These are phyloP conservation scores for Machimus rusticus DNA, from an alignment of 2,888 invertebrate species.

Conservation along the genomic window DNA sequence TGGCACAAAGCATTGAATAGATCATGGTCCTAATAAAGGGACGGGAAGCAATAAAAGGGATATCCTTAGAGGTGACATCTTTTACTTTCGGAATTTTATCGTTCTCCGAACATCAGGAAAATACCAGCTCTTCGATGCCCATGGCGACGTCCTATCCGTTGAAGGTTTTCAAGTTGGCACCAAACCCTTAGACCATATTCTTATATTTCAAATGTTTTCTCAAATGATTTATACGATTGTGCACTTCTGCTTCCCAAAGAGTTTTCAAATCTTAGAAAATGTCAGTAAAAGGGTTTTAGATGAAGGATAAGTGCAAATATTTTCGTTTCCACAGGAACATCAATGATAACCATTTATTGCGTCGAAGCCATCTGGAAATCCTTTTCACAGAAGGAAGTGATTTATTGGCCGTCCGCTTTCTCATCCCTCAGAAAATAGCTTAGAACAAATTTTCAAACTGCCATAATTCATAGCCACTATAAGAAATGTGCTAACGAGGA, in stretches of 20 bases:
- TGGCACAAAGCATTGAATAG: neutral
- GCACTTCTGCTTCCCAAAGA: neutral
- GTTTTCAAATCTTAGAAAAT: constrained; percentile 11
- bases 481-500: neutral
- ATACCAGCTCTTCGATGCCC: neutral
- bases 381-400: neutral
- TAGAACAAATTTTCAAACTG: neutral
- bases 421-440: neutral
- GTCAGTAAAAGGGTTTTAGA: constrained; percentile 14
- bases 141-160: neutral
- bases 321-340: neutral
- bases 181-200: neutral
- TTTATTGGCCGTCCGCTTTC: neutral
- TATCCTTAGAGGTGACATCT: constrained; percentile 4
- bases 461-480: neutral
- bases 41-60: neutral
- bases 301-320: constrained; percentile 17
- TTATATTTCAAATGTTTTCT: constrained; percentile 11
- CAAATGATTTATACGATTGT: constrained; percentile 10
- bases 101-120: neutral
- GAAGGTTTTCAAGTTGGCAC: neutral
- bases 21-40: constrained; percentile 1
- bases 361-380: neutral
- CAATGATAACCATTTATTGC: constrained; percentile 3
- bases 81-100: constrained; percentile 7